A percentile compares a stretch with the other conserved stretches of the same genome.
Evolutionary conservation across 2,113 vertebrate genomes (phyloP).

Genomic region (Pachycephala philippinensis): DNA sequence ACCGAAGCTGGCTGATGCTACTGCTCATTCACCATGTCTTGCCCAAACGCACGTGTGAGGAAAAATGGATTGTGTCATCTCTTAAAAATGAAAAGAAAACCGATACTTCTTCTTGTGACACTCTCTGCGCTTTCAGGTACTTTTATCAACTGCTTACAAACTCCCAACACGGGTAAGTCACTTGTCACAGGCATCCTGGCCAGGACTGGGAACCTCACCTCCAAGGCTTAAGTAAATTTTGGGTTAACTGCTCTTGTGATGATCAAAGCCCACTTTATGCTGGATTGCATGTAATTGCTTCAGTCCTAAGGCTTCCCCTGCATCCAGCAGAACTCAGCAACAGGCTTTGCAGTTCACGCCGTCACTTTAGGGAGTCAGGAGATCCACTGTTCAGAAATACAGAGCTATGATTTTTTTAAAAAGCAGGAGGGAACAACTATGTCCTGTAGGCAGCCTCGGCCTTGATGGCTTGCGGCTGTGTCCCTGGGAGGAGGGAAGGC

Average conservation of each 20-base stretch:
- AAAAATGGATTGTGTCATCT: not conserved
- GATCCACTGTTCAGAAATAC: not conserved
- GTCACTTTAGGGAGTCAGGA: not conserved
- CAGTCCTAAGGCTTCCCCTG: not conserved
- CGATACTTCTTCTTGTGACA: accelerated
- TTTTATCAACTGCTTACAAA: not conserved
- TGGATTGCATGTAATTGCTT: not conserved
- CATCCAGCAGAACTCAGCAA: not conserved
- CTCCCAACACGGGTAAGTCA: accelerated
- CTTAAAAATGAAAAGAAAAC: not conserved
- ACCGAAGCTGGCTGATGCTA: not conserved
- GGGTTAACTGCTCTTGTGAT: not conserved
- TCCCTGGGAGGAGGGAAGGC: no score
- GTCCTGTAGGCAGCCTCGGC: no score
- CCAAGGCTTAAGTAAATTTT: not conserved
- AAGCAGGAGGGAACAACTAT: not conserved
- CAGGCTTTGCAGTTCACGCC: not conserved
- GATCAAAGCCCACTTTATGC: not conserved
- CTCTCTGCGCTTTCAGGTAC: not conserved
- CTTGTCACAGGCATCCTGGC: not conserved
- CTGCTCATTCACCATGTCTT: not conserved
- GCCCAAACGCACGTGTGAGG: not conserved
- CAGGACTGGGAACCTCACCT: not conserved
- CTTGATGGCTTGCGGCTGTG: no score
- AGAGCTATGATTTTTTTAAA: not conserved